Evolutionary conservation across 2,113 vertebrate species (phyloP).

Genomic region (Elgaria multicarinata): DNA sequence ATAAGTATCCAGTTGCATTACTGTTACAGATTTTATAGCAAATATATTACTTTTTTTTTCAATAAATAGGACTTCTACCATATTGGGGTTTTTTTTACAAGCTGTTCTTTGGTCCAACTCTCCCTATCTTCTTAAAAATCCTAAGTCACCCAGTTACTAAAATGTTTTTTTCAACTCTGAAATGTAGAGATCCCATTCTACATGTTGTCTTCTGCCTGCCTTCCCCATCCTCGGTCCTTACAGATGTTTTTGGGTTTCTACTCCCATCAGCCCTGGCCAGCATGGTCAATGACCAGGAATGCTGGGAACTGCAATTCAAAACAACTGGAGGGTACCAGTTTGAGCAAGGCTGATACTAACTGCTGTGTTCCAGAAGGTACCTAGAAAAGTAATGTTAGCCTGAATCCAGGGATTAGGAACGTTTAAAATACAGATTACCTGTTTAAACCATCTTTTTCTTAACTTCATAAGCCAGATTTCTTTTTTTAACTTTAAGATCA

Average conservation of each 20-base stretch:
- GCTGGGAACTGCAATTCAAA: too few species aligned
- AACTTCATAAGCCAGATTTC: conserved; percentile 6
- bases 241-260: too few species aligned
- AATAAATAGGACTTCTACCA: conserved; percentile 81
- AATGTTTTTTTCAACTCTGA: not conserved
- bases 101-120: not conserved
- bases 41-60: conserved; percentile 83
- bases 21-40: conserved; percentile 87
- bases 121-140: not conserved
- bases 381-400: not conserved
- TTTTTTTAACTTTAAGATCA: not conserved
- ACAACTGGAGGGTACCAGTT: too few species aligned
- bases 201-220: not conserved
- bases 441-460: conserved; percentile 1
- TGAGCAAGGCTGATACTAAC: not conserved
- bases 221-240: too few species aligned
- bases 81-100: not conserved
- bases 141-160: not conserved
- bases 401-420: conserved; percentile 28
- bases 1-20: conserved; percentile 83
- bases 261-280: too few species aligned
- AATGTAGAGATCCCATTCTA: not conserved
- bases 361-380: not conserved
- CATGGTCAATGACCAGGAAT: too few species aligned
- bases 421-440: not conserved